Percentiles rank a stretch among this genome's conserved stretches.
Conservation (phyloP, 2,888 invertebrate species). For the Exephanes ischioxanthus region DNA sequence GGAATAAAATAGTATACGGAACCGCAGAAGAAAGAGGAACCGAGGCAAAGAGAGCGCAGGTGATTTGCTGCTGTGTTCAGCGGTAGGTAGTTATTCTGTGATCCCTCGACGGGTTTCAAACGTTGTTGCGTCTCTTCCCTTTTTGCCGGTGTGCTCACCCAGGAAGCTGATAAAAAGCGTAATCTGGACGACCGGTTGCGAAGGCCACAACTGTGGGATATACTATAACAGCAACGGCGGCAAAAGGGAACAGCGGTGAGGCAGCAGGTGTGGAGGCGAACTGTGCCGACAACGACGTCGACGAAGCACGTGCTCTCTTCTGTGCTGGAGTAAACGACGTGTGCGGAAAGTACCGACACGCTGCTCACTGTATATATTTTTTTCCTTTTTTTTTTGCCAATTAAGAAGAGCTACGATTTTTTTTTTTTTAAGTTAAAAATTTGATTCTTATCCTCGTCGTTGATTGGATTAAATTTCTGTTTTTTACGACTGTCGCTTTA, state of each 20-base stretch:
- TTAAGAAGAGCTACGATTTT: conserved; percentile 23
- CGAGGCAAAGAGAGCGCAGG: conserved; percentile 23
- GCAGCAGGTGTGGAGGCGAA: conserved; percentile 59
- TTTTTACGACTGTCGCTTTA: background rate
- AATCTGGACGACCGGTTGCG: conserved; percentile 65
- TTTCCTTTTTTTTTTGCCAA: conserved; percentile 32
- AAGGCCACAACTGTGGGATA: conserved; percentile 56
- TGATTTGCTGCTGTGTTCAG: conserved; percentile 41
- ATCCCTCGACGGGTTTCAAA: conserved; percentile 52
- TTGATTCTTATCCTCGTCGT: background rate
- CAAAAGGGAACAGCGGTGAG: conserved; percentile 43
- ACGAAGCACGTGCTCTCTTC: conserved; percentile 61
- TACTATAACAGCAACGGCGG: conserved; percentile 55
- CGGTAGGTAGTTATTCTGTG: conserved; percentile 54
- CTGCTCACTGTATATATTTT: background rate
- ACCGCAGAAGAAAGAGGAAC: conserved; percentile 59
- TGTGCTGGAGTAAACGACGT: conserved; percentile 28
- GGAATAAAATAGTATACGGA: background rate
- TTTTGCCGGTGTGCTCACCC: conserved; percentile 57
- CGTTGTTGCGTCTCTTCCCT: conserved; percentile 25
- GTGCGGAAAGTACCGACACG: conserved; percentile 53
- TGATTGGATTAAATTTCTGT: conserved; percentile 17
- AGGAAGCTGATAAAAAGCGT: conserved; percentile 67
- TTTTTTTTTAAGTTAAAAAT: background rate
- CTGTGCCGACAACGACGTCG: conserved; percentile 51